These are phyloP conservation scores for Holacanthella duospinosa DNA, from an alignment of 2,888 invertebrate genomes.

Conservation along the genomic window DNA sequence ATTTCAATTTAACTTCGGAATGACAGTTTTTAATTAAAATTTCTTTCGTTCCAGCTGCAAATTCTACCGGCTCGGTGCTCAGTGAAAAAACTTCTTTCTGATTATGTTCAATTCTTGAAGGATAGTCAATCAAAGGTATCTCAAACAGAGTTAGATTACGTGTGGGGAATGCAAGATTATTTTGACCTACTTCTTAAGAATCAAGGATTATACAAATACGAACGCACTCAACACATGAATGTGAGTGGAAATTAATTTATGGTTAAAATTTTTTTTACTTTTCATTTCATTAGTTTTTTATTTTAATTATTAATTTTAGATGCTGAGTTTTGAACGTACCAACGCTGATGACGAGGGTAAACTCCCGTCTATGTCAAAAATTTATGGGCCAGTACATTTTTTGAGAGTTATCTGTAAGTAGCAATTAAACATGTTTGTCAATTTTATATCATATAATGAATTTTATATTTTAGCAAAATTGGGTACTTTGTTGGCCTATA, in stretches of 20 bases:
- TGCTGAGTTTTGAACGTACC: too few species aligned
- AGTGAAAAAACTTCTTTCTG: slow-evolving; percentile 73
- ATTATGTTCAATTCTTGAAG: slow-evolving; percentile 74
- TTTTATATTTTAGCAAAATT: neutral
- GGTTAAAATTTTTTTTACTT: too few species aligned
- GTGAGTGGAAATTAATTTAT: neutral
- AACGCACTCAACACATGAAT: neutral
- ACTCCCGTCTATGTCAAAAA: neutral
- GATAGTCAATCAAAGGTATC: neutral
- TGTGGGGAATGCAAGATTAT: neutral
- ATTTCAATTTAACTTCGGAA: too few species aligned
- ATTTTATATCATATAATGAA: neutral
- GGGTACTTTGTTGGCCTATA: neutral
- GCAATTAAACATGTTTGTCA: too few species aligned
- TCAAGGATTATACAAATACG: neutral
- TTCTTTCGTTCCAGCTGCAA: too few species aligned
- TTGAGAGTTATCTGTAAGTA: neutral
- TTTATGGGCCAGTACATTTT: neutral
- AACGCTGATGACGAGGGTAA: too few species aligned
- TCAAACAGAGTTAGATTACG: neutral
- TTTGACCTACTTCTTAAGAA: neutral
- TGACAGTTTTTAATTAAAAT: too few species aligned
- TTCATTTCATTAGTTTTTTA: too few species aligned
- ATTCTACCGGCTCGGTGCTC: slow-evolving; percentile 72
- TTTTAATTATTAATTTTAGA: too few species aligned